A percentile compares a stretch with the other conserved stretches of the same genome.
These are phyloP conservation scores for Alitta virens DNA, from an alignment of 2,888 invertebrate species.

Conservation along the genomic window DNA sequence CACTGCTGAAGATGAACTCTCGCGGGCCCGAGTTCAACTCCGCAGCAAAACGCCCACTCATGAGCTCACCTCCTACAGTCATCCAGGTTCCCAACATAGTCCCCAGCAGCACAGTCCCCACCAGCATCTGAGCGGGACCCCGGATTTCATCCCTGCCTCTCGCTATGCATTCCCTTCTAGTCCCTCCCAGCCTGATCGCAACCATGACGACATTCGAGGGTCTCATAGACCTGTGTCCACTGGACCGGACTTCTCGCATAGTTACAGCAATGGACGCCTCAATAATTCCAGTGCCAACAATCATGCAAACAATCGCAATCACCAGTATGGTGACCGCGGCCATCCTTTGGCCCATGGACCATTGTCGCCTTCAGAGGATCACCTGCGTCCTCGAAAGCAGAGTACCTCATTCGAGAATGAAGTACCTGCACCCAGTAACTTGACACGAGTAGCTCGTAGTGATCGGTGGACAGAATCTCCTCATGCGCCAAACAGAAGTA, in stretches of 20 bases:
- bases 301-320: conserved; percentile 1
- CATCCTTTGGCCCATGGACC: background rate
- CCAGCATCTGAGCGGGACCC: conserved; percentile 29
- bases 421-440: conserved; percentile 58
- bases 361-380: background rate
- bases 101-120: conserved; percentile 22
- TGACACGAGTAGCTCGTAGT: conserved; percentile 39
- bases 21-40: conserved; percentile 47
- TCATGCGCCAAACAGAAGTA: conserved; percentile 20
- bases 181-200: conserved; percentile 15
- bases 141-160: conserved; percentile 36
- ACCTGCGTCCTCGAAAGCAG: conserved; percentile 45
- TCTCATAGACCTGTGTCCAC: background rate
- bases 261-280: conserved; percentile 14
- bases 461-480: conserved; percentile 29
- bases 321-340: conserved; percentile 3
- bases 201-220: background rate
- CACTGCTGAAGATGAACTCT: conserved; percentile 32
- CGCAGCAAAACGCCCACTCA: conserved; percentile 52
- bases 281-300: conserved; percentile 9
- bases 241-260: background rate
- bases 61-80: conserved; percentile 17
- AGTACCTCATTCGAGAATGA: conserved; percentile 67
- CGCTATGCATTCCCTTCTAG: conserved; percentile 30
- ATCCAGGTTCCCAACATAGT: background rate